Evolutionary conservation across 37 sponge, comb jelly and placozoan genomes (phyloP).

Genomic region (Aphrocallistes beatrix): DNA sequence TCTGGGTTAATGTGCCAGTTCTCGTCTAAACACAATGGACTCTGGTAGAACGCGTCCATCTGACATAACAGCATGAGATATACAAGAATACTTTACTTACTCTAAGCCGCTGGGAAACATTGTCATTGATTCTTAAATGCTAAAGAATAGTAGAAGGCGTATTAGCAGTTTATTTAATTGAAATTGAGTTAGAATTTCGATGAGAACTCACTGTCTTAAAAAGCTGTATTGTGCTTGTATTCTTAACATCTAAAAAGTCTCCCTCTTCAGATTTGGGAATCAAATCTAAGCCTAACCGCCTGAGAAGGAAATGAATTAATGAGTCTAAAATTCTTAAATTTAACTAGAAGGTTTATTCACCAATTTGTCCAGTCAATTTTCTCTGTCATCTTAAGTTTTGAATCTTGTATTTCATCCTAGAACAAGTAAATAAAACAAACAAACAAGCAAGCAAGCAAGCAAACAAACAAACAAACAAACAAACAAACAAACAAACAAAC

Average conservation of each 20-base stretch:
- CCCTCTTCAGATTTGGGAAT: constrained; percentile 1
- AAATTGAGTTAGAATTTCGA: background rate
- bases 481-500: too few relatives aligned
- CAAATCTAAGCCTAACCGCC: constrained; percentile 8
- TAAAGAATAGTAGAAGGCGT: background rate
- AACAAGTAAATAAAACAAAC: too few relatives aligned
- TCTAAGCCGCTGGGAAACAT: background rate
- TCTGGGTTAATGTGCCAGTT: background rate
- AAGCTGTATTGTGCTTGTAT: background rate
- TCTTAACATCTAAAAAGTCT: background rate
- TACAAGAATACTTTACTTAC: background rate
- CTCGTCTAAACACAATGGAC: too few relatives aligned
- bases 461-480: too few relatives aligned
- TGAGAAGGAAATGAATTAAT: background rate
- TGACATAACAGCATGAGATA: background rate
- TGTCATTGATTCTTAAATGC: constrained; percentile 8
- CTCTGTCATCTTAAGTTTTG: constrained; percentile 3
- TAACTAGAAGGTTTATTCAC: background rate
- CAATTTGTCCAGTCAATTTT: constrained; percentile 6
- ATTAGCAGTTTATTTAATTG: background rate
- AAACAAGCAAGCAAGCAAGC: too few relatives aligned
- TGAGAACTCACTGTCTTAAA: background rate
- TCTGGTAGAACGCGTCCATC: background rate
- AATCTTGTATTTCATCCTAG: background rate
- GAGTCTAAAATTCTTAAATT: background rate